These are phyloP conservation scores for Lepidocyrtinus sp. DNA, from an alignment of 2,888 invertebrate species.

Conservation along the genomic window DNA sequence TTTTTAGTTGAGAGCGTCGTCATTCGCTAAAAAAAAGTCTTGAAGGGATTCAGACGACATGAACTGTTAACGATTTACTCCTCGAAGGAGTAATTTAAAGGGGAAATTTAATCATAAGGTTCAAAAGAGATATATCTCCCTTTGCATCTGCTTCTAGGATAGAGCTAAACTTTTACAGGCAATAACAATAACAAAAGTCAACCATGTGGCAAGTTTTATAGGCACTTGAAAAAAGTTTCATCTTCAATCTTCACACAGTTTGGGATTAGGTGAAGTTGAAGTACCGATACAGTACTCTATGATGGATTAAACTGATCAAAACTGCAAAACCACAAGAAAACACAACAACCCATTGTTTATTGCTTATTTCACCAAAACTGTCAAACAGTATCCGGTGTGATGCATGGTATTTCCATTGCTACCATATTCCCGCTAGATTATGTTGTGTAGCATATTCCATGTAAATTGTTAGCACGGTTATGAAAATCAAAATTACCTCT, in stretches of 20 bases:
- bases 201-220: not conserved
- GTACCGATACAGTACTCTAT: not conserved
- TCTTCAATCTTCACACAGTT: not conserved
- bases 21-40: not conserved
- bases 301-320: constrained; percentile 13
- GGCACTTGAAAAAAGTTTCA: not conserved
- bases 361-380: constrained; percentile 13
- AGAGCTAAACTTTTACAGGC: not conserved
- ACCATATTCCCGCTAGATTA: not conserved
- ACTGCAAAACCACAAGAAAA: constrained; percentile 46
- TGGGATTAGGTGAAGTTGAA: not conserved
- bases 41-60: constrained; percentile 4
- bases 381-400: too few relatives aligned
- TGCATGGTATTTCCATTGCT: not conserved
- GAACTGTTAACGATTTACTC: constrained; percentile 47
- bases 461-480: not conserved
- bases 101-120: constrained; percentile 8
- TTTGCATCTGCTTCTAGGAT: too few relatives aligned
- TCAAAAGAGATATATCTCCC: constrained; percentile 48
- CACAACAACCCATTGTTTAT: constrained; percentile 49
- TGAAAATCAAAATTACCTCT: not conserved
- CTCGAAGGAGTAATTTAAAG: not conserved
- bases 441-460: not conserved
- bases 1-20: not conserved
- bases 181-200: not conserved